A percentile compares a stretch with the other conserved stretches of the same genome.
phyloP scores from a whole-genome alignment of 2,888 invertebrate species.

The Zonitis immaculata region DNA sequence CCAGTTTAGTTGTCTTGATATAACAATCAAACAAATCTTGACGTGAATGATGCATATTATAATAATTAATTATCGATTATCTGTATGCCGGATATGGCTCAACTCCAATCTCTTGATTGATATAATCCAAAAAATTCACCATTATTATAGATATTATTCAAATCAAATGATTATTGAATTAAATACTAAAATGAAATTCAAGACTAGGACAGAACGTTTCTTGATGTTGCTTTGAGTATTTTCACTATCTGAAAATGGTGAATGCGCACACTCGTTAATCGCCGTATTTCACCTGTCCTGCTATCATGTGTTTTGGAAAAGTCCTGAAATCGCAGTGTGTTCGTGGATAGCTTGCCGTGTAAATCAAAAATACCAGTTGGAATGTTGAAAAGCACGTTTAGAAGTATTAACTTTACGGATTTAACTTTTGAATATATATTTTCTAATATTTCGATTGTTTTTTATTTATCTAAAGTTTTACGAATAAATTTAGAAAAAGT shows the following conservation, averaged over 20 bases:
- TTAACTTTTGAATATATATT: not conserved
- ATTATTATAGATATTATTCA: too few relatives aligned
- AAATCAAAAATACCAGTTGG: too few relatives aligned
- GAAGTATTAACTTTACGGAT: too few relatives aligned
- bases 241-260: not conserved
- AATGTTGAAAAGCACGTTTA: too few relatives aligned
- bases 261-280: conserved; percentile 9
- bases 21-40: too few relatives aligned
- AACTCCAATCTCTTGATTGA: not conserved
- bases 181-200: not conserved
- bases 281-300: conserved; percentile 36
- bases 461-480: too few relatives aligned
- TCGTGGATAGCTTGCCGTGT: conserved; percentile 8
- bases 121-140: not conserved
- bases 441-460: too few relatives aligned
- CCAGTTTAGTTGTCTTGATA: too few relatives aligned
- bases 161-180: not conserved
- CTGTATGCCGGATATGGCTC: not conserved
- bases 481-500: too few relatives aligned
- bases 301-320: conserved; percentile 34
- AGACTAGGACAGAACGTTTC: not conserved
- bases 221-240: not conserved
- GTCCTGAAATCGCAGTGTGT: conserved; percentile 35
- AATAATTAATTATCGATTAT: not conserved
- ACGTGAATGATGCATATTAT: not conserved